Conservation (phyloP, 2,797 vertebrate species). For the Linurgus olivaceus region DNA sequence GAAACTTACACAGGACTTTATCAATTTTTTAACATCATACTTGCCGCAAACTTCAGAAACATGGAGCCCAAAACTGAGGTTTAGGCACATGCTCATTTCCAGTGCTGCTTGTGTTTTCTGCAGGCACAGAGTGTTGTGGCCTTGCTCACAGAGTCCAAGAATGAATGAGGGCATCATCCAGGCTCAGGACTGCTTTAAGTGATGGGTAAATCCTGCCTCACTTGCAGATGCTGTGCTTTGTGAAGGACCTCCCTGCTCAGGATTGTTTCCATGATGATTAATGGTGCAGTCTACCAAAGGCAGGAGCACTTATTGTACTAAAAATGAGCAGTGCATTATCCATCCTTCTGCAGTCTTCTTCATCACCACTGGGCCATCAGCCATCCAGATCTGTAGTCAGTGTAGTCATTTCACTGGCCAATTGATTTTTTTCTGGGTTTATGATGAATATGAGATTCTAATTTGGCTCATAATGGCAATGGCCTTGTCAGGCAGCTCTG, state of each 20-base stretch:
- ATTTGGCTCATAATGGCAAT: neutral
- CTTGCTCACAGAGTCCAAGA: rapidly evolving
- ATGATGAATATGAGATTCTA: neutral
- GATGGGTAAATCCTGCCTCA: neutral
- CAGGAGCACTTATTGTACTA: neutral
- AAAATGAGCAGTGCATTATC: neutral
- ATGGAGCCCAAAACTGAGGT: neutral
- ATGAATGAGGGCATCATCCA: neutral
- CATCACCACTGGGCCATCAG: neutral
- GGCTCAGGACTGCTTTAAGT: neutral
- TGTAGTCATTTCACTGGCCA: neutral
- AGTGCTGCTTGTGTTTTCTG: neutral
- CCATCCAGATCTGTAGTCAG: neutral
- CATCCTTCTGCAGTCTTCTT: neutral
- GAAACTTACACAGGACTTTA: neutral
- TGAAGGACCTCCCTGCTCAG: neutral
- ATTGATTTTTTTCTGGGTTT: neutral
- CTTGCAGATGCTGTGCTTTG: neutral
- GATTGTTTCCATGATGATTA: neutral
- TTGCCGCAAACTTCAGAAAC: neutral
- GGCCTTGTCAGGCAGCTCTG: neutral
- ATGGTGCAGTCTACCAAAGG: neutral
- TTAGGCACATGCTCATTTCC: neutral
- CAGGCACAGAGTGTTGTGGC: neutral
- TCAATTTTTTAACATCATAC: neutral